Base-by-base conservation (phyloP, 2,888 invertebrate genomes). In the Eupithecia inturbata region DNA sequence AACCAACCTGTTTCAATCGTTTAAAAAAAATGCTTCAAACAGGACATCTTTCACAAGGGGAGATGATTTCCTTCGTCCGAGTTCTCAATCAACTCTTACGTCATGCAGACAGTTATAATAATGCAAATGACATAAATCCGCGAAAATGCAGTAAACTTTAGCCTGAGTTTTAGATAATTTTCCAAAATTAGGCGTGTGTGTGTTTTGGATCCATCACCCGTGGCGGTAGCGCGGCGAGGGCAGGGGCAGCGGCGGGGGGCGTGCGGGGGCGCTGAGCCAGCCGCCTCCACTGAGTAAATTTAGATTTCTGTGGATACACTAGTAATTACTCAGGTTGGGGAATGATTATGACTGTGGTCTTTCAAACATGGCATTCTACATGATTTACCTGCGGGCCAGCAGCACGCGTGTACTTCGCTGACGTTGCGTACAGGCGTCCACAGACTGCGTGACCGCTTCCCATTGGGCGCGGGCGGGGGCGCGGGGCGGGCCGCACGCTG, bases 61-160 rank as follows among this genome's bases (percentile, higher is more conserved):
- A 9, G 0, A 1, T 5, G 36, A 36, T 36, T 36, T 36, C 36
- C 36, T 36, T 36, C 36, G 36, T 36, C 36, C 36, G 10, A 36
- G 36, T 3, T 53, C 22, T 10, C 53, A 9, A 3, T 22, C 53
- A 9, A 22, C n/a, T 53, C 10, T 9, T 3, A 49, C 10, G 53
- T 53, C 53, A 53, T 1, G 22, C n/a, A 53, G 53, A 22, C 53
- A 53, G 19, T 45, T n/a, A n/a, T 49, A n/a, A n/a, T 53, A 16
- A 60, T 60, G 28, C 26, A 28, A 60, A 16, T 60, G 28, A 60
- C 60, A 60, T 60, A 60, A 60, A 60, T 60, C 60, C 60, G 60
- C 60, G 60, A 28, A 60, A 60, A 28, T 28, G 4, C 16, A 14
- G 60, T 60, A 60, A 60, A 28, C 60, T 26, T 60, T 45, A n/a